Base-by-base conservation (phyloP, 2,113 vertebrate genomes). In the Podarcis cretensis region DNA sequence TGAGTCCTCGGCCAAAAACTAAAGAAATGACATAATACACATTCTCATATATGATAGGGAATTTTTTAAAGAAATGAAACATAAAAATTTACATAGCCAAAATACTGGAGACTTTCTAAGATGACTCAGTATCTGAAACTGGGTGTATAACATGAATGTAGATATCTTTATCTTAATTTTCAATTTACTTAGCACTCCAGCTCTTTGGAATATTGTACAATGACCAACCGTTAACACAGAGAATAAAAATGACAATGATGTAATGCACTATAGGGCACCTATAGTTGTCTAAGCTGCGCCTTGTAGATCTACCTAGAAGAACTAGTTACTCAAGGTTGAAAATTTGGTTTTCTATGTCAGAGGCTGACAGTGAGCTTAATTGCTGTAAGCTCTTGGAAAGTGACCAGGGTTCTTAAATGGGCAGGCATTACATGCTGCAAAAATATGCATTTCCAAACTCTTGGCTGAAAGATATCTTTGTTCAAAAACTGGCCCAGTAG, bases 271-370 rank as follows among this genome's bases (percentile, higher is more conserved):
- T 6, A 85, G 23, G 59, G 13, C 30, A 25, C 4, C 0, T 30
- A 3, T 25, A 35, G 43, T 7, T 25, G 57, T 87, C 18, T 59
- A 80, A 81, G 14, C 25, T 81, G n/a, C 7, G 16, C 18, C 68
- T 6, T 23, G 35, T 81, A 12, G 30, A 20, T 18, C 21, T 23
- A 12, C 57, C 8, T 81, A 10, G 16, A 73, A 81, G 1, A 40
- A 43, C 13, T 65, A n/a, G 69, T 6, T 43, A 87, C 48, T 18
- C 87, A 40, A 65, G 13, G 35, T 71, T 35, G 40, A 89, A 84
- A 81, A 85, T 91, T 89, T 80, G 81, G 54, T 76, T 71, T 91
- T 82, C 40, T 81, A 81, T 25, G 57, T 75, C 12, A 84, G 79
- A 86, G 37, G 25, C 32, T 90, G 71, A 30, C 35, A 89, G 86